Evolutionary conservation across 2,113 vertebrate species (phyloP), one percentile per base, ranked within the genome.

Genomic region (Triplophysa dalaica): DNA sequence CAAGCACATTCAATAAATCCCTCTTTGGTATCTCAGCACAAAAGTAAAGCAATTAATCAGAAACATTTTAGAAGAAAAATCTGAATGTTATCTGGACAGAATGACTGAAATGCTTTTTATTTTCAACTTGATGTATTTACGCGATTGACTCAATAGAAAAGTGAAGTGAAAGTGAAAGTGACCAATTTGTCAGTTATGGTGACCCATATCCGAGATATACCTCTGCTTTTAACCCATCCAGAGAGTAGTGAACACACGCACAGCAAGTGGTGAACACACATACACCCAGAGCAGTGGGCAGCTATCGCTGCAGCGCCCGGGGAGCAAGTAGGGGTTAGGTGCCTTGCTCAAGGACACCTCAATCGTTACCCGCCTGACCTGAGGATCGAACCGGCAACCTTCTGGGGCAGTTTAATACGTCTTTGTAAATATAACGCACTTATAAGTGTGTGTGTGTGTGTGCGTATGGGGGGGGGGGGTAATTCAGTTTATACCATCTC

Each of bases 11-110:
- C 78, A 86, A 80, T 84, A 88, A 86, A 84, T 86, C 89, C 69
- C 86, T 63, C 77, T 70, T 83, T 91, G 72, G 89, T 90, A 92
- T 87, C 84, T 86, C 67, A 88, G 87, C 33, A 48, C 81, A 54
- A 79, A 75, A 85, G 73, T 54, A 58, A 63, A 86, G 89, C 87
- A 90, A 88, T 79, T 89, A 87, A 78, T 82, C 50, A 70, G 54
- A 63, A n/a, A 54, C 38, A 24, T 75, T 74, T 45, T 19, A 22
- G 41, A 61, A 64, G 21, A 26, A 33, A 65, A 61, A 75, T 43
- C 29, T 50, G 9, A 61, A 61, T 29, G 10, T 48, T n/a, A 26
- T 22, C 72, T 14, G 17, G 16, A 33, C 16, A 29, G 45, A 45
- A 14, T 24, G 12, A 12, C 22, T 17, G 50, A 14, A 52, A 29